Evolutionary conservation across 2,113 vertebrate genomes (phyloP).

Genomic region (Geococcyx californianus): DNA sequence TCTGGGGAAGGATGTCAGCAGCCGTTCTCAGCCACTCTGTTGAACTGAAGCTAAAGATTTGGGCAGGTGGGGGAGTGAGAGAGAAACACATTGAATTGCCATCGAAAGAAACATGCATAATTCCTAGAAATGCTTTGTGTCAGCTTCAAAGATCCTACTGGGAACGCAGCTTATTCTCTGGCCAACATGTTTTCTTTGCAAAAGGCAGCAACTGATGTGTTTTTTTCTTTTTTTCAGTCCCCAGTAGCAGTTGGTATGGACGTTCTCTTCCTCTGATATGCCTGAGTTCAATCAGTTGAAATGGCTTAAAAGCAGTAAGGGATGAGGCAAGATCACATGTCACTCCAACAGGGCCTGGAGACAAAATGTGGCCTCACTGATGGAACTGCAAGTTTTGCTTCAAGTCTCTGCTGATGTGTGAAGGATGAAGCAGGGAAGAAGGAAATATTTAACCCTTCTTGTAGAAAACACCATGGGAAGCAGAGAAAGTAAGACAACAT

Average conservation of each 20-base stretch:
- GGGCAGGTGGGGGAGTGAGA: not conserved
- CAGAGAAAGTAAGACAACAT: not conserved
- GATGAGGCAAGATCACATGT: not conserved
- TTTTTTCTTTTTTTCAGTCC: not conserved
- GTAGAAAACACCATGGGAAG: not conserved
- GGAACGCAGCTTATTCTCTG: conserved; percentile 40
- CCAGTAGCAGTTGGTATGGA: not conserved
- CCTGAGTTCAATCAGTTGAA: not conserved
- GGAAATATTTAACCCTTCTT: not conserved
- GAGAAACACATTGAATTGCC: conserved; percentile 18
- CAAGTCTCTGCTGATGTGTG: not conserved
- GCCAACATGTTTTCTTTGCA: not conserved
- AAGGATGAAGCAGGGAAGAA: not conserved
- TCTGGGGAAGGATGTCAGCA: conserved; percentile 16
- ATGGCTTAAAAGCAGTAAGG: not conserved
- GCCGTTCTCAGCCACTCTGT: conserved; percentile 49
- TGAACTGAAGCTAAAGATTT: conserved; percentile 39
- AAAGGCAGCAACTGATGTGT: not conserved
- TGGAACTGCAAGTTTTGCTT: not conserved
- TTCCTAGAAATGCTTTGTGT: conserved; percentile 65
- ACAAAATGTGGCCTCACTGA: not conserved
- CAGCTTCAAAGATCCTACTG: conserved; percentile 42
- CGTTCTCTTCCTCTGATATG: not conserved
- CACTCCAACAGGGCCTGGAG: not conserved
- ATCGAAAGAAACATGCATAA: conserved; percentile 46